These are phyloP conservation scores for Rhyacophila brunnea DNA, from an alignment of 1,140 invertebrate genomes.

Conservation along the genomic window DNA sequence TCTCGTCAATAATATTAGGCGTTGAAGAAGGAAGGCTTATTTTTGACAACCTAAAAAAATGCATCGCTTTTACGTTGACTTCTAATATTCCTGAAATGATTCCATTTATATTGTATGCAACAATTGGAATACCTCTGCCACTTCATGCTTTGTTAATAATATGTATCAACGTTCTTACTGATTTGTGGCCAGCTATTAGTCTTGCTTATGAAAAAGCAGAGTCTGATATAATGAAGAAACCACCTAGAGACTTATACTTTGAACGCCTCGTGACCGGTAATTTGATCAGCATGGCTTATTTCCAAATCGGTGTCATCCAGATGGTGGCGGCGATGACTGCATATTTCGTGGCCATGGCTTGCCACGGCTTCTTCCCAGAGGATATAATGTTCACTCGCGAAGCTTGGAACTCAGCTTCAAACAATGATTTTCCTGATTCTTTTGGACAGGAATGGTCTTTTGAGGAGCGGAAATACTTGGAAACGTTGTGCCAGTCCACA, in stretches of 20 bases:
- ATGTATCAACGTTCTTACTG: conserved; percentile 87
- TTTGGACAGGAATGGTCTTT: conserved; percentile 77
- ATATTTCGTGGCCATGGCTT: conserved; percentile 85
- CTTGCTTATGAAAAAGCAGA: conserved; percentile 85
- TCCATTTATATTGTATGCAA: conserved; percentile 83
- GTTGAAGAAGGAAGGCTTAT: conserved; percentile 92
- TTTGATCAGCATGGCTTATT: conserved; percentile 74
- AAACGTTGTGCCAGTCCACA: conserved; percentile 76
- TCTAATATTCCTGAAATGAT: conserved; percentile 94
- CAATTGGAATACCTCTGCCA: conserved; percentile 83
- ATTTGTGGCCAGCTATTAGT: conserved; percentile 80
- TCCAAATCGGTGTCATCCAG: conserved; percentile 86
- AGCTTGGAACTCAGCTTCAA: conserved; percentile 69
- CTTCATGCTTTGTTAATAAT: conserved; percentile 83
- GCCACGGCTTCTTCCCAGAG: conserved; percentile 75
- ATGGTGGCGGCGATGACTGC: conserved; percentile 83
- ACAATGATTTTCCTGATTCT: conserved; percentile 73
- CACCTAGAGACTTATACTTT: conserved; percentile 72
- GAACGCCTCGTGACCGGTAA: conserved; percentile 82
- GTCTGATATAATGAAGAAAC: conserved; percentile 84
- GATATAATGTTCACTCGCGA: conserved; percentile 63
- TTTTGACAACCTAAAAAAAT: conserved; percentile 96
- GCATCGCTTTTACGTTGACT: conserved; percentile 91
- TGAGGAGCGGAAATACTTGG: conserved; percentile 66
- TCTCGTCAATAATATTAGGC: conserved; percentile 91